Evolutionary conservation across 1,140 invertebrate genomes (phyloP).

Genomic region (Dryas iulia): DNA sequence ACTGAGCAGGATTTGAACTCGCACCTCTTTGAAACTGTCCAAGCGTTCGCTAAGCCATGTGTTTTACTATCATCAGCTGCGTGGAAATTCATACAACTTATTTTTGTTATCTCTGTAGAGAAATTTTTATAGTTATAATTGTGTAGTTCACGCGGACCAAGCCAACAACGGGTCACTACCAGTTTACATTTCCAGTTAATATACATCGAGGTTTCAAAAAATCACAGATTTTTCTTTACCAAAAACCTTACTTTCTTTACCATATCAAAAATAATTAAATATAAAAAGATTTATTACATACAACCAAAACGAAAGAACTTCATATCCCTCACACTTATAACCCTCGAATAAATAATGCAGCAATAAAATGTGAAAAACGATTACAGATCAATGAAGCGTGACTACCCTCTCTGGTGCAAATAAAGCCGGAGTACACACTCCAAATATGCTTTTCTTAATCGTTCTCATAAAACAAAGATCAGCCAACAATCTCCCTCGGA

Average conservation of each 20-base stretch:
- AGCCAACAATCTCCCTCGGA: conserved; percentile 60
- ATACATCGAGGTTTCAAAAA: too few species aligned
- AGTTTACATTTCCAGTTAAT: too few species aligned
- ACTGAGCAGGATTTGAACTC: too few species aligned
- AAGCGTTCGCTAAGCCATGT: too few species aligned
- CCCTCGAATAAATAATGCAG: conserved; percentile 61
- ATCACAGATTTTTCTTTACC: too few species aligned
- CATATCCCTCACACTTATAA: conserved; percentile 57
- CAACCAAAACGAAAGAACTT: conserved; percentile 49
- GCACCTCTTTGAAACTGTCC: too few species aligned
- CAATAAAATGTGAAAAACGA: conserved; percentile 77
- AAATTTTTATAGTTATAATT: too few species aligned
- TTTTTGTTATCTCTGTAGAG: too few species aligned
- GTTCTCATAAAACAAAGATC: conserved; percentile 81
- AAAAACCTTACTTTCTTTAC: neutral
- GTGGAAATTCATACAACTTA: too few species aligned
- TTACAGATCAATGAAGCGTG: conserved; percentile 78
- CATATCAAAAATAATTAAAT: conserved; percentile 19
- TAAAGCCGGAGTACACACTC: conserved; percentile 76
- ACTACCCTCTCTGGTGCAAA: conserved; percentile 70
- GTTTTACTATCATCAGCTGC: too few species aligned
- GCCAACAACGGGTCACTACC: too few species aligned
- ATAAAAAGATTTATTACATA: conserved; percentile 42
- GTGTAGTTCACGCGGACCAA: too few species aligned
- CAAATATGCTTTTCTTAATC: conserved; percentile 81